These are phyloP conservation scores for Scaptomyza montana DNA, from an alignment of 1,140 invertebrate genomes.

Conservation along the genomic window DNA sequence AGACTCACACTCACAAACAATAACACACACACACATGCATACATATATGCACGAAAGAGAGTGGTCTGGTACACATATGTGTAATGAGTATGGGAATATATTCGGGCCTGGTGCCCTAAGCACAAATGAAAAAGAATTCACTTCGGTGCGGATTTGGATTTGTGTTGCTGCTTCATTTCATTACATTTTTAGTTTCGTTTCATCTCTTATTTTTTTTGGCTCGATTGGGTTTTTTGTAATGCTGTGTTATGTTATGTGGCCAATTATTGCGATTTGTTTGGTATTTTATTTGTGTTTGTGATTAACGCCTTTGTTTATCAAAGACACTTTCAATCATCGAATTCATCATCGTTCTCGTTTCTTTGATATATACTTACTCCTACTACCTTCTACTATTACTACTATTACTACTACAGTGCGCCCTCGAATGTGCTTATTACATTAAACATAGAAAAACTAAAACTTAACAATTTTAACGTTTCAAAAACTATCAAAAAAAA, in stretches of 20 bases:
- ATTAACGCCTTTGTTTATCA: conserved; percentile 29
- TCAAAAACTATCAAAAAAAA: conserved; percentile 35
- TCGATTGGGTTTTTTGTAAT: no score
- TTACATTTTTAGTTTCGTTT: conserved; percentile 45
- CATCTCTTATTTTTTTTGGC: conserved; percentile 8
- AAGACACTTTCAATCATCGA: conserved; percentile 20
- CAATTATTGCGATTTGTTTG: conserved; percentile 23
- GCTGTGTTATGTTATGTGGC: conserved; percentile 28
- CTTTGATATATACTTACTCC: neutral
- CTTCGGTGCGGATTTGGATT: conserved; percentile 37
- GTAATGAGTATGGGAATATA: conserved; percentile 34
- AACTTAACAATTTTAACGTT: conserved; percentile 53
- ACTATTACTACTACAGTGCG: conserved; percentile 14
- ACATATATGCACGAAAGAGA: neutral
- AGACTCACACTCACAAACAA: conserved; percentile 55
- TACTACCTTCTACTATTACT: conserved; percentile 1
- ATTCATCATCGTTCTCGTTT: conserved; percentile 32
- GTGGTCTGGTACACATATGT: conserved; percentile 9
- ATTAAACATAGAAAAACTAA: conserved; percentile 34
- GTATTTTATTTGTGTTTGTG: conserved; percentile 11
- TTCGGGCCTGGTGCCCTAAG: conserved; percentile 20
- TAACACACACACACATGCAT: conserved; percentile 15
- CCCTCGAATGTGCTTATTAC: conserved; percentile 57
- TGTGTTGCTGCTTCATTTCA: conserved; percentile 48
- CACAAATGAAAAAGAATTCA: conserved; percentile 2